These are phyloP conservation scores for Platyscapa corneri DNA, from an alignment of 1,140 invertebrate species.

Conservation along the genomic window DNA sequence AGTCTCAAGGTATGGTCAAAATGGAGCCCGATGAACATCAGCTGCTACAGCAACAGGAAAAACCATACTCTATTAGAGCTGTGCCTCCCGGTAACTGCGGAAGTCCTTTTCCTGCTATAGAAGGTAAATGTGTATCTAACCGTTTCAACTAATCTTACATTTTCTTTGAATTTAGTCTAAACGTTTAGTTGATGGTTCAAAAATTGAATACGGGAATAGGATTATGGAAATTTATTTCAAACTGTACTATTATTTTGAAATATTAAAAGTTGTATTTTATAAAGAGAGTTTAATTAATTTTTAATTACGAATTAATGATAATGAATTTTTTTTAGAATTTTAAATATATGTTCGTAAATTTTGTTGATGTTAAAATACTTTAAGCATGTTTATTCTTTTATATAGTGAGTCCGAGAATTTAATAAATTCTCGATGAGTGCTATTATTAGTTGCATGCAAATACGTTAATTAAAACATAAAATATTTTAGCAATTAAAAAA, in stretches of 20 bases:
- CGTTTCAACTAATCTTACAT: neutral
- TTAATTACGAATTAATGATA: too few species aligned
- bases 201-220: neutral
- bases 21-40: constrained; percentile 73
- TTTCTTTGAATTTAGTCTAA: neutral
- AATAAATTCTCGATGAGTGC: constrained; percentile 35
- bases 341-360: too few species aligned
- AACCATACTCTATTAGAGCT: constrained; percentile 72
- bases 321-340: too few species aligned
- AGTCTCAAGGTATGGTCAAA: constrained; percentile 71
- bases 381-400: neutral
- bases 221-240: neutral
- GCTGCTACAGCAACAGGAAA: constrained; percentile 65
- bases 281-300: neutral
- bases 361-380: neutral
- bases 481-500: neutral
- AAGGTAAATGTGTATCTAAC: constrained; percentile 61
- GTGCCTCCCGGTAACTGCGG: constrained; percentile 69
- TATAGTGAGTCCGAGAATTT: constrained; percentile 18
- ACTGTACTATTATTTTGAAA: neutral
- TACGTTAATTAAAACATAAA: neutral
- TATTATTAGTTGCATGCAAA: constrained; percentile 32
- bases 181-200: too few species aligned
- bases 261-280: neutral
- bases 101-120: constrained; percentile 72